Conservation (phyloP, 2,113 vertebrate genomes). For the Alethe castanea region DNA sequence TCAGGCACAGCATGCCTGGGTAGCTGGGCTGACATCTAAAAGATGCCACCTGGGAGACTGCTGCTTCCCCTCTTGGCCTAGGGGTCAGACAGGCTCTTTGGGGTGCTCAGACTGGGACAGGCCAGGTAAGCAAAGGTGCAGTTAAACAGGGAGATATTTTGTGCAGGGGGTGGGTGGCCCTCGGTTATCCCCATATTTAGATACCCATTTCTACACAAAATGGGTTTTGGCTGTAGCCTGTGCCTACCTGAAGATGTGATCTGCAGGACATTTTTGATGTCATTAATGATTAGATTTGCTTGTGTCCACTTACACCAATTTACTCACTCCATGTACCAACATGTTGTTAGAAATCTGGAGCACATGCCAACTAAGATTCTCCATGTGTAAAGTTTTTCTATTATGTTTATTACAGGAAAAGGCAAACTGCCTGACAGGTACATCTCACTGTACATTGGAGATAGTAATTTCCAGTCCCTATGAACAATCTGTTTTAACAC, state of each 20-base stretch:
- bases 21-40: neutral
- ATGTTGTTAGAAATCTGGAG: neutral
- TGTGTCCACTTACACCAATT: neutral
- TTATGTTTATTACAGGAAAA: neutral
- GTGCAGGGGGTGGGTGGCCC: neutral
- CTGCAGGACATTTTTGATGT: neutral
- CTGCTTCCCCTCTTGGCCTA: neutral
- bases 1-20: neutral
- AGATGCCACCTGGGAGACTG: neutral
- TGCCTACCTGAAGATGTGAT: neutral
- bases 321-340: rapidly evolving
- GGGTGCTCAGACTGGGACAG: neutral
- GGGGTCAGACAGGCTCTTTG: neutral
- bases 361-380: neutral
- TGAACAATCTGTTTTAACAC: neutral
- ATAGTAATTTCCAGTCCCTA: neutral
- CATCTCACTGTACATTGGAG: neutral
- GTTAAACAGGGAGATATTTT: neutral
- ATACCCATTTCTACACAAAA: neutral
- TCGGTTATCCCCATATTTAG: neutral
- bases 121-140: neutral
- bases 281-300: neutral
- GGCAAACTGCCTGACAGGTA: neutral
- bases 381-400: neutral
- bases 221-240: neutral